Base-by-base conservation (phyloP, 2,888 invertebrate genomes). In the Coelinius sp. region DNA sequence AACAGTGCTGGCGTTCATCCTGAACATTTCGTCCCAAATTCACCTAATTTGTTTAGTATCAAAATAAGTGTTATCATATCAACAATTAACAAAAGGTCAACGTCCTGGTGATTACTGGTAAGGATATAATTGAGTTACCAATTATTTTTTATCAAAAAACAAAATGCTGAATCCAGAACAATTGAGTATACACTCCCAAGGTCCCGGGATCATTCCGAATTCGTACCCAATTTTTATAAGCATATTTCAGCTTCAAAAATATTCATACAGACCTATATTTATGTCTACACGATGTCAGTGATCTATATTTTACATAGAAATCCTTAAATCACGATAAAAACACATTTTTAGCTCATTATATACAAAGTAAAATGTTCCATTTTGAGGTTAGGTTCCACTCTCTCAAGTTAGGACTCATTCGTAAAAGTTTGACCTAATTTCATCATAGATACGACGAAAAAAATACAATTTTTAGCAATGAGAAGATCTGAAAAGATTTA, bases 1-100 rank as follows among this genome's bases (percentile, higher is more conserved):
- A 72, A 44, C 64, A 68, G 59, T 68, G 31, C 64, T 63, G 63
- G 59, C 62, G 49, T 67, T 72, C 53, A 20, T 59, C 35, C 44
- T 41, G 53, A 63, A 62, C 49, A 49, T 52, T 68, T 68, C 53
- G 31, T 24, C 12, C 10, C 27, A 27, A 52, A 25, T 63, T 27
- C 38, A 31, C 41, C 14, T 38, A 22, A 44, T 53, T 53, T 52
- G 59, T 67, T 56, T 5, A 62, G 38, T 31, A 59, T 46, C 12
- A 63, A 68, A 44, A 14, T 38, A 67, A 38, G 67, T 67, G 27
- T 49, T 41, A 41, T n/a, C 25, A 53, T 12, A 25, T 17, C 27
- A 24, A 41, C 24, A 17, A 27, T 10, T n/a, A 59, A 35, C 20
- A 8, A 17, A 35, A 59, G 35, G 59, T 59, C 56, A 56, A 56